Evolutionary conservation across 1,140 invertebrate species (phyloP), one percentile per base, ranked within the genome.

Genomic region (Thaumetopoea pityocampa): DNA sequence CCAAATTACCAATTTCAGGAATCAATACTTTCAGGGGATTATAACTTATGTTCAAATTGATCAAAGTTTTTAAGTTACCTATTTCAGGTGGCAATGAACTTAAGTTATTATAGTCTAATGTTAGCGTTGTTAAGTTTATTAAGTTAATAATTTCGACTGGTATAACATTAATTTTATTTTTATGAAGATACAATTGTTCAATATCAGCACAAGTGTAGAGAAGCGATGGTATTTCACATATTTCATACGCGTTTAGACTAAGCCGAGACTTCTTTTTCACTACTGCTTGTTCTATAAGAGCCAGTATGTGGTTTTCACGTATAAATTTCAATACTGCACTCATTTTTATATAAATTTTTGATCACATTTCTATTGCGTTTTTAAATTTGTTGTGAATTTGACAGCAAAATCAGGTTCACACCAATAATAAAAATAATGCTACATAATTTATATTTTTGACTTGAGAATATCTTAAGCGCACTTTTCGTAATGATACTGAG

Each of bases 1-100:
- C 86, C 54, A 96, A 90, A n/a, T 83, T 71, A 10, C 90, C 91
- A 51, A 97, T 90, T 57, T 89, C 86, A 6, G 87, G 71, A 7
- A 94, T 92, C 34, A 96, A 68, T 3, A 67, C 67, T 28, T 78
- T 81, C 12, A 97, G 87, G 48, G 91, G 92, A 76, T 97, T 97
- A 41, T 93, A 89, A 47, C 94, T 94, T 26, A 97, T 78, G 69
- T 97, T 95, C 26, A 97, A 85, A 50, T 89, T 93, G 42, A 93
- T 86, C 14, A 96, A 83, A 62, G 89, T 88, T 45, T 88, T 85
- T 45, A 91, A 78, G 27, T 87, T 71, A 14, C 85, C 87, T 30
- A 92, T 84, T 52, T 86, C 86, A n/a, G 69, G 40, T 4, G 89
- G 88, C 57, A 90, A 87, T 17, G 90, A 88, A 55, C 87, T 89